These are phyloP conservation scores for Drosophila yakuba DNA, from an alignment of 1,140 invertebrate genomes.

Conservation along the genomic window DNA sequence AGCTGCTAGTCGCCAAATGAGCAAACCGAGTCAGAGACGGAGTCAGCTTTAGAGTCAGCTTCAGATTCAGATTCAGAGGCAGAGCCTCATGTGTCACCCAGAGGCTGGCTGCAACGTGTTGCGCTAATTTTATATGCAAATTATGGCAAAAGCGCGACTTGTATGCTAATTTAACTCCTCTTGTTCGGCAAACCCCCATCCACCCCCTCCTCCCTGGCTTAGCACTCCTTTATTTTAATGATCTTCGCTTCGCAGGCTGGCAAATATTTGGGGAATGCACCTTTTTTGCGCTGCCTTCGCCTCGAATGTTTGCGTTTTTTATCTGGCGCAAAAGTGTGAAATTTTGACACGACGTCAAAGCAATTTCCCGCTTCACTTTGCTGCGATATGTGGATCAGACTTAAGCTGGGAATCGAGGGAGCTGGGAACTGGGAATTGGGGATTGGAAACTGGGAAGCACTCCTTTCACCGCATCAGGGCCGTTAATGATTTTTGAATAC, in stretches of 20 bases:
- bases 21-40: constrained; percentile 16
- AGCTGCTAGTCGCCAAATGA: constrained; percentile 72
- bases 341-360: constrained; percentile 80
- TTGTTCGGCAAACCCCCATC: constrained; percentile 23
- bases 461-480: constrained; percentile 39
- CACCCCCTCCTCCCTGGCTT: constrained; percentile 11
- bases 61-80: constrained; percentile 2
- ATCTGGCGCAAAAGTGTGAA: constrained; percentile 76
- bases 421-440: background rate
- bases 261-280: constrained; percentile 77
- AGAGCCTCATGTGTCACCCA: constrained; percentile 29
- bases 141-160: constrained; percentile 81
- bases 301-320: constrained; percentile 59
- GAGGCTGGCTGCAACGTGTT: constrained; percentile 65
- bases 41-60: too few species aligned
- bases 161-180: constrained; percentile 75
- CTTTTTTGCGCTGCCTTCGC: constrained; percentile 13
- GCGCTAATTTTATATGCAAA: constrained; percentile 83
- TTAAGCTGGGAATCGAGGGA: constrained; percentile 1
- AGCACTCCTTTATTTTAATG: constrained; percentile 68
- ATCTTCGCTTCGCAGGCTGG: constrained; percentile 53
- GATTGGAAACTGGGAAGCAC: constrained; percentile 22
- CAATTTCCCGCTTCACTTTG: constrained; percentile 76
- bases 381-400: constrained; percentile 72
- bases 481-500: constrained; percentile 77